These are phyloP conservation scores for Trachelus stipa DNA, from an alignment of 2,888 invertebrate species.

Conservation along the genomic window DNA sequence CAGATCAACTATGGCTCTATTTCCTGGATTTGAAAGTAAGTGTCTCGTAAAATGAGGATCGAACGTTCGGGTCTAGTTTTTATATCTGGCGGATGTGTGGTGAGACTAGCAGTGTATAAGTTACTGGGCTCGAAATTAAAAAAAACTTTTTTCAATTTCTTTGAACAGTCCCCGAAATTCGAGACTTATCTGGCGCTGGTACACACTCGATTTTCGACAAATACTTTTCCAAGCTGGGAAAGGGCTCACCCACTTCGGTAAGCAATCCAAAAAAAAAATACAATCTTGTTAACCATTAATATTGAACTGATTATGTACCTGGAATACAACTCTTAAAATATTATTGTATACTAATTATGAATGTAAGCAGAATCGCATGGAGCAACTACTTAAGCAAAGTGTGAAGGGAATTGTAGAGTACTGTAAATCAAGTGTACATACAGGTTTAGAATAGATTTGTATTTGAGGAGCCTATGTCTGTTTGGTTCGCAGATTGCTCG, in stretches of 20 bases:
- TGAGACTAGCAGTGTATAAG: neutral
- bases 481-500: conserved; percentile 76
- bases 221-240: conserved; percentile 99
- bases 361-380: neutral
- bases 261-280: conserved; percentile 28
- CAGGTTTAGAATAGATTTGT: neutral
- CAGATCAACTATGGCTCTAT: conserved; percentile 91
- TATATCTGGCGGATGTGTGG: neutral
- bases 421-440: neutral
- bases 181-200: conserved; percentile 96
- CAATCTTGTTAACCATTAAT: neutral
- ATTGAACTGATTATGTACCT: neutral
- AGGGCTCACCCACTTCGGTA: conserved; percentile 97
- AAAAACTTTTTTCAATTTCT: conserved; percentile 18
- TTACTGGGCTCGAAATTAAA: neutral
- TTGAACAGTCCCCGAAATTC: conserved; percentile 82
- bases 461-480: neutral
- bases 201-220: conserved; percentile 98
- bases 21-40: conserved; percentile 73
- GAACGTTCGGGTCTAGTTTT: conserved; percentile 6
- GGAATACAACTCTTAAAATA: neutral
- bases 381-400: neutral
- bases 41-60: conserved; percentile 13
- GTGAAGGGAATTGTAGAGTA: neutral
- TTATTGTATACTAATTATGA: neutral